A percentile compares a stretch with the other conserved stretches of the same genome.
Evolutionary conservation across 2,113 vertebrate genomes (phyloP).

Genomic region (Ctenodactylus gundi): DNA sequence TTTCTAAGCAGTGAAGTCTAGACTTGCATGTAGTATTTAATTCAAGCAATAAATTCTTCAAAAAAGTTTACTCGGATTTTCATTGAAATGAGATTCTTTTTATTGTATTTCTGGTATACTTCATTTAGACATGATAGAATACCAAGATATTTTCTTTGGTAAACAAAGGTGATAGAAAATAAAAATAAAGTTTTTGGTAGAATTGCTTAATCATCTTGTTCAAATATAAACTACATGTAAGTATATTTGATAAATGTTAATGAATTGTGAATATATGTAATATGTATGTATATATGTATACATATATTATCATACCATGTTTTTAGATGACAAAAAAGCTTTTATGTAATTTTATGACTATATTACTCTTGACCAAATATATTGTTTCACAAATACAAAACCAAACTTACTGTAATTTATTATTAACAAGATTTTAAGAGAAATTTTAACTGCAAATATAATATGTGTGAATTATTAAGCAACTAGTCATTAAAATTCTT

Average conservation of each 20-base stretch:
- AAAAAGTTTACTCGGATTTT: neutral
- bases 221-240: neutral
- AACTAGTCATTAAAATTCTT: neutral
- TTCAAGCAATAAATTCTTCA: too few species aligned
- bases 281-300: too few species aligned
- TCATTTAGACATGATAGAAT: neutral
- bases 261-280: neutral
- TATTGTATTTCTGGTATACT: neutral
- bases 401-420: neutral
- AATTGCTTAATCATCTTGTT: neutral
- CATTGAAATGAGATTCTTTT: neutral
- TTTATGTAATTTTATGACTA: neutral
- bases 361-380: neutral
- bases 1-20: neutral
- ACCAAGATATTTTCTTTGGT: neutral
- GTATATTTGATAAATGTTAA: neutral
- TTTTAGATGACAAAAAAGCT: too few species aligned
- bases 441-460: neutral
- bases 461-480: neutral
- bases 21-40: accelerated
- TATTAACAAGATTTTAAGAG: neutral
- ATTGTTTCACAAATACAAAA: neutral
- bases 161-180: neutral
- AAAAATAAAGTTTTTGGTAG: neutral
- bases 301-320: too few species aligned